Evolutionary conservation across 2,797 vertebrate genomes (phyloP), one percentile per base, ranked within the genome.

Genomic region (Petrocephalus sullivani): DNA sequence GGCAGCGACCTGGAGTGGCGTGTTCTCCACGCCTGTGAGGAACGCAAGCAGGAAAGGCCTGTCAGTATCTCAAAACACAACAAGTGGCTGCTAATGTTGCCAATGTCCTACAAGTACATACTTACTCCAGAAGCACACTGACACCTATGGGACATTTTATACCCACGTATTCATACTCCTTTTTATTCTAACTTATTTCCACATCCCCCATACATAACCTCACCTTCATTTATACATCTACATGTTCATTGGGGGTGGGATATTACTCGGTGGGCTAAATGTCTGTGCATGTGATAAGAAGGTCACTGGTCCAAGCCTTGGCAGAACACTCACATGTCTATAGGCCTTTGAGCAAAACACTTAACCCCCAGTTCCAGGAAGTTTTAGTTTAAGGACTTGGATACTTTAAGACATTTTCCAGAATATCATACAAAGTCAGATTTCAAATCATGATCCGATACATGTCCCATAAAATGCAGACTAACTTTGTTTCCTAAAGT

Each of bases 11-110:
- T 99, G 98, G 4, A 99, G 96, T 84, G 96, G 93, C 0, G 97
- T 98, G 94, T 98, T 99, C 89, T 97, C 97, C 0, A 96, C 96
- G 1, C 98, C 98, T 99, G 93, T 16, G 92, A 71, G 57, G 46
- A 8, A 81, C 33, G 16, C 6, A 12, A 46, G 56, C 4, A 51
- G 64, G 10, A 9, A 86, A 3, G 19, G 10, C 12, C 64, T 37
- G n/a, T 49, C 60, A 61, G 51, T 7, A 4, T 16, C 51, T 33
- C 56, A 1, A 23, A 53, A 28, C 1, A n/a, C 81, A 83, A 3
- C 78, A 53, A 41, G 7, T 21, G 37, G 51, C 51, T 84, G n/a
- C 54, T 23, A 28, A 84, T 10, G 49, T 28, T 21, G 19, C 41
- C 2, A 3, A 49, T 8, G 6, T 49, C 1, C 16, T 81, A 81